Evolutionary conservation across 1,140 invertebrate genomes (phyloP).

Genomic region (Pogonomyrmex californicus): DNA sequence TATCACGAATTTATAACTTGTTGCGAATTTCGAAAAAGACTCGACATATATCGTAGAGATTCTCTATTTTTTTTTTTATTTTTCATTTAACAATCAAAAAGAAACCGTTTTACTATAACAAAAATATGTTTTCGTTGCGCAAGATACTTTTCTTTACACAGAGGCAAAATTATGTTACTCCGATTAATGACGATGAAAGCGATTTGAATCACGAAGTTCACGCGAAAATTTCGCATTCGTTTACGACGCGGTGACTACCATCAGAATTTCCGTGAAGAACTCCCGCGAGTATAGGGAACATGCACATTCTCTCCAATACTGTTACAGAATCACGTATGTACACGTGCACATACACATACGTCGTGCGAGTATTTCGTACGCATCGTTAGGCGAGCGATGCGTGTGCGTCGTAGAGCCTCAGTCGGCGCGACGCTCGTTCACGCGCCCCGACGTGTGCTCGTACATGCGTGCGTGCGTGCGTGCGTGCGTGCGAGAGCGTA

Average conservation of each 20-base stretch:
- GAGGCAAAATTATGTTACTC: background rate
- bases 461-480: conserved; percentile 60
- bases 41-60: background rate
- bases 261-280: conserved; percentile 37
- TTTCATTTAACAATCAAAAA: background rate
- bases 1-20: background rate
- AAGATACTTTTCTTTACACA: background rate
- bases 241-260: conserved; percentile 19
- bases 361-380: conserved; percentile 36
- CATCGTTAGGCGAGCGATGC: conserved; percentile 63
- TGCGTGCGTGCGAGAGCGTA: conserved; percentile 61
- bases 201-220: background rate
- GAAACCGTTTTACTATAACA: background rate
- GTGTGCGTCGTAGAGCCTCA: conserved; percentile 62
- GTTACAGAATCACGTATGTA: too few species aligned
- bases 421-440: conserved; percentile 33
- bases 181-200: conserved; percentile 23
- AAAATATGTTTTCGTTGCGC: background rate
- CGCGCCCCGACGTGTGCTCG: conserved; percentile 29
- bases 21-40: background rate
- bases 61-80: background rate
- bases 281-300: conserved; percentile 3
- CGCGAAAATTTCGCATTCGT: conserved; percentile 24
- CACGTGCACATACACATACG: background rate
- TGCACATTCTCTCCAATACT: background rate